phyloP scores from a whole-genome alignment of 2,888 invertebrate species.

The Folsomia candida region DNA sequence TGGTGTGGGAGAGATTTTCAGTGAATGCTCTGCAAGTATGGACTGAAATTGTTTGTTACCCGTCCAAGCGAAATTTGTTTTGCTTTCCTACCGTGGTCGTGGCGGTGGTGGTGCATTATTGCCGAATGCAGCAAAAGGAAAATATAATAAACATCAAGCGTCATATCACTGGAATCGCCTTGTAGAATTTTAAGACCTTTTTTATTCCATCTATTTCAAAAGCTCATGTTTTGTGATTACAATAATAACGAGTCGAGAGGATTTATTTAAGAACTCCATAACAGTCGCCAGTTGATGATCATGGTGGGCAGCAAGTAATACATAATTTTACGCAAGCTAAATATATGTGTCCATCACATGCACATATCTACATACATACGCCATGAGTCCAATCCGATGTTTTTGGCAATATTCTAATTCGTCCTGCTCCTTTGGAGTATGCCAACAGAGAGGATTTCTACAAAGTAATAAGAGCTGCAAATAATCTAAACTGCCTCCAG shows the following conservation, averaged over 20 bases:
- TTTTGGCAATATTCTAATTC: no score
- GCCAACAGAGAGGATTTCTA: no score
- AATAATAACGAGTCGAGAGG: neutral
- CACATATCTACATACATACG: no score
- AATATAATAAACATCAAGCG: neutral
- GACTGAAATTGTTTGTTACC: no score
- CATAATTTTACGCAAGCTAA: no score
- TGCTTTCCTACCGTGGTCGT: neutral
- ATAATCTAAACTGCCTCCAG: no score
- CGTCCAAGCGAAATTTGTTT: neutral
- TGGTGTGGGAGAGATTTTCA: neutral
- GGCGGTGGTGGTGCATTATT: neutral
- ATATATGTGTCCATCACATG: no score
- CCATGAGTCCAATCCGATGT: no score
- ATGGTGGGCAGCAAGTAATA: neutral
- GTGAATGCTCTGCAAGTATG: no score
- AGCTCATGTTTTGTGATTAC: neutral
- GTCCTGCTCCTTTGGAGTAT: no score
- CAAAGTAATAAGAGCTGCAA: no score
- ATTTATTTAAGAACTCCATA: neutral
- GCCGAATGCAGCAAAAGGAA: neutral
- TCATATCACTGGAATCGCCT: neutral
- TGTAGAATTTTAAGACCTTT: slow-evolving; percentile 1
- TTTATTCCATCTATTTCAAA: neutral
- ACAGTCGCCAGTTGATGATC: neutral